Percentiles rank a stretch among this genome's conserved stretches.
Conservation (phyloP, 2,797 vertebrate species). For the Luscinia megarhynchos region DNA sequence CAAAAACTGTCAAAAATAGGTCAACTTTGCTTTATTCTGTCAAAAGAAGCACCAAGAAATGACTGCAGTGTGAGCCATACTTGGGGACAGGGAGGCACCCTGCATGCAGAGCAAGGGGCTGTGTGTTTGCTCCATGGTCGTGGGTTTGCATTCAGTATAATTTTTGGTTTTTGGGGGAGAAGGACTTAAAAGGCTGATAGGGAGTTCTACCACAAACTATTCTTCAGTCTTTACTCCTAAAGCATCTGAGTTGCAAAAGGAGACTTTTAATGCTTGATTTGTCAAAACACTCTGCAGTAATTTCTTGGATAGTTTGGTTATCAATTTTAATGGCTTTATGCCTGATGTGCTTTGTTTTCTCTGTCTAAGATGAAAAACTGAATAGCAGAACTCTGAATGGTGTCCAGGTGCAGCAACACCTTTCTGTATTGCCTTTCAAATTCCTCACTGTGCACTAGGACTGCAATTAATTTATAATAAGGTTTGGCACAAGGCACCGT, state of each 20-base stretch:
- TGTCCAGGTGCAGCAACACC: constrained; percentile 68
- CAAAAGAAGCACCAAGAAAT: neutral
- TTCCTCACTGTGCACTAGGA: constrained; percentile 43
- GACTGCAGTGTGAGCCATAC: neutral
- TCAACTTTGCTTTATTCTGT: neutral
- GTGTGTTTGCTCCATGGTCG: neutral
- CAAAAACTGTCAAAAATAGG: constrained; percentile 42
- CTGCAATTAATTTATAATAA: constrained; percentile 67
- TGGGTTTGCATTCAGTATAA: neutral
- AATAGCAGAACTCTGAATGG: constrained; percentile 38
- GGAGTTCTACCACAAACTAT: neutral
- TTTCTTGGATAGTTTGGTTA: neutral
- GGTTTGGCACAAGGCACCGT: constrained; percentile 53
- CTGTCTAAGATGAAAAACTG: neutral
- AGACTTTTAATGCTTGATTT: neutral
- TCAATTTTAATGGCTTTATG: constrained; percentile 28
- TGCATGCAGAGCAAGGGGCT: neutral
- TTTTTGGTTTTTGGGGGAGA: neutral
- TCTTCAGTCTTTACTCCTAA: constrained; percentile 1
- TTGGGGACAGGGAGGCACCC: neutral
- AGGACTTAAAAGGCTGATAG: neutral
- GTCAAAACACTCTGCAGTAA: neutral
- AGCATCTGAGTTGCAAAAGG: neutral
- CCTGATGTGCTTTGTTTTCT: constrained; percentile 12
- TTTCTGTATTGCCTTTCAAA: constrained; percentile 42